phyloP scores from a whole-genome alignment of 2,113 vertebrate genomes.

The Larimichthys polyactis region DNA sequence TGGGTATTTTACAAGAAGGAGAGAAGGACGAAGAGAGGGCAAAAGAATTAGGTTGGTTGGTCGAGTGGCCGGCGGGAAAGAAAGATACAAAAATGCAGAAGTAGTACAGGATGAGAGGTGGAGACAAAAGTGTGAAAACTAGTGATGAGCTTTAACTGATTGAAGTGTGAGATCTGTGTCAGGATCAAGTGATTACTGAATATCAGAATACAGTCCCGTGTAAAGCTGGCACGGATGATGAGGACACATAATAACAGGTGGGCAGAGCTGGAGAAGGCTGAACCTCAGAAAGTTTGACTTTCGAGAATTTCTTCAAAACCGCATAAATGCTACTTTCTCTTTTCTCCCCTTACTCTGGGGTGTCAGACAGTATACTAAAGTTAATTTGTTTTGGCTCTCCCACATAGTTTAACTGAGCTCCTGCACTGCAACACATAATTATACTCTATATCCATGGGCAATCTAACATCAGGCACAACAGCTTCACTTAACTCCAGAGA shows the following conservation, averaged over 20 bases:
- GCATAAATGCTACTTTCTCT: slow-evolving; percentile 54
- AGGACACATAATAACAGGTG: slow-evolving; percentile 47
- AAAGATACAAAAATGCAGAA: background rate
- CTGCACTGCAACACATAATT: slow-evolving; percentile 61
- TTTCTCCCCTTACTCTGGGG: slow-evolving; percentile 14
- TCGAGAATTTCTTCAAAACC: slow-evolving; percentile 59
- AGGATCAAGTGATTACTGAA: background rate
- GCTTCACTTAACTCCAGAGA: slow-evolving; percentile 2
- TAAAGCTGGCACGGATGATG: background rate
- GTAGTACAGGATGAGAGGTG: background rate
- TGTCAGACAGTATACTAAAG: slow-evolving; percentile 50
- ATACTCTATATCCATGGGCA: slow-evolving; percentile 31
- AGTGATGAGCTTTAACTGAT: background rate
- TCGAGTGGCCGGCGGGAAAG: background rate
- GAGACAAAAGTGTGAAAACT: background rate
- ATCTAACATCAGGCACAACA: background rate
- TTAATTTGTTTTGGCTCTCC: slow-evolving; percentile 60
- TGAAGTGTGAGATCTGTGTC: rapidly evolving
- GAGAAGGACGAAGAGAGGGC: background rate
- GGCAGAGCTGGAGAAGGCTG: slow-evolving; percentile 14
- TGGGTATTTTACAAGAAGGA: background rate
- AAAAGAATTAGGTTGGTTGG: background rate
- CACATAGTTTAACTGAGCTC: slow-evolving; percentile 29
- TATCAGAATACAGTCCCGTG: background rate
- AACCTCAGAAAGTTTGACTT: slow-evolving; percentile 47